Conservation (phyloP, 1,140 invertebrate genomes). For the Aphelenchoides besseyi region DNA sequence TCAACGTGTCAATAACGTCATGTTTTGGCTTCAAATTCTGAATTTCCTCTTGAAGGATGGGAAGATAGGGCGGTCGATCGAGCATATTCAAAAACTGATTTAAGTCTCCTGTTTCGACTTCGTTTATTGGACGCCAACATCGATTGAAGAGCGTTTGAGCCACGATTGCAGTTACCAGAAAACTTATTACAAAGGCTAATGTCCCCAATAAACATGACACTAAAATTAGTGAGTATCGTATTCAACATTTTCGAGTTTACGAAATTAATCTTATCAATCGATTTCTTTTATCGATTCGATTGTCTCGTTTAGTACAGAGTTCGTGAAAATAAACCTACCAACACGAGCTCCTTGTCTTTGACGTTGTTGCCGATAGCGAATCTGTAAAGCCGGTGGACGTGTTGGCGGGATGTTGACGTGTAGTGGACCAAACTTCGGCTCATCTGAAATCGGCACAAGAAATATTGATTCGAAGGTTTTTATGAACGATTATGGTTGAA, state of each 20-base stretch:
- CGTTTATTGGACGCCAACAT: not conserved
- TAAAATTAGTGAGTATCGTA: not conserved
- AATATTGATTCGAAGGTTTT: no score
- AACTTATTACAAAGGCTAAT: not conserved
- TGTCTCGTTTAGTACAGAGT: no score
- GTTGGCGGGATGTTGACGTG: not conserved
- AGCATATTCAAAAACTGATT: not conserved
- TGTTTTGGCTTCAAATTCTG: no score
- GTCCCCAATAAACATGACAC: not conserved
- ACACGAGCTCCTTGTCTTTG: not conserved
- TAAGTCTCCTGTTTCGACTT: not conserved
- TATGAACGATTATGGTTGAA: no score
- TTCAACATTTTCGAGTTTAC: not conserved
- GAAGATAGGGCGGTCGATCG: not conserved
- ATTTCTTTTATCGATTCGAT: no score
- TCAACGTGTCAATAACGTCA: not conserved
- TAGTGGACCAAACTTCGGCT: not conserved
- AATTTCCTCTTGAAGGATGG: no score
- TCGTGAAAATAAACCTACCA: not conserved
- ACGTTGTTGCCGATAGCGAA: constrained; percentile 2
- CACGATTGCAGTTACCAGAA: not conserved
- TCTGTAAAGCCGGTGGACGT: no score
- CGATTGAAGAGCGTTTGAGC: not conserved
- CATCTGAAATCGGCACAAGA: not conserved
- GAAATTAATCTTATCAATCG: no score